Percentiles rank a stretch among this genome's conserved stretches.
These are phyloP conservation scores for Mus minutoides DNA, from an alignment of 2,797 vertebrate species.

Conservation along the genomic window DNA sequence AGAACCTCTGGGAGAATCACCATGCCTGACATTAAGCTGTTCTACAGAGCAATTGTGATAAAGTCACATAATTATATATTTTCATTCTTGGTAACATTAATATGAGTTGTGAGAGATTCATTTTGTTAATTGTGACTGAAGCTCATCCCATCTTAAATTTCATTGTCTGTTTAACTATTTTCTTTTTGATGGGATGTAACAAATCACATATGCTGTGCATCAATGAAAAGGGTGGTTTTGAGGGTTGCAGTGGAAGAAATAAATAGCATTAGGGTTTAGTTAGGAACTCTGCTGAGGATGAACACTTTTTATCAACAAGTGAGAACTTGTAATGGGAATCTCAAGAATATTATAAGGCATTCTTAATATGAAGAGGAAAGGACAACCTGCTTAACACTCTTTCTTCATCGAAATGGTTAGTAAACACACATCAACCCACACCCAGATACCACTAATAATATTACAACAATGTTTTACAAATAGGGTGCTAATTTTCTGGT, in stretches of 20 bases:
- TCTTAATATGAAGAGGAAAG: slow-evolving; percentile 51
- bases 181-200: slow-evolving; percentile 22
- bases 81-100: slow-evolving; percentile 9
- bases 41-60: too few relatives aligned
- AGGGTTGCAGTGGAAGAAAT: slow-evolving; percentile 6
- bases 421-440: neutral
- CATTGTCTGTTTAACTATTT: slow-evolving; percentile 1
- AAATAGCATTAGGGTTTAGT: slow-evolving; percentile 24
- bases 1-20: too few relatives aligned
- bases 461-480: neutral
- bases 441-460: neutral
- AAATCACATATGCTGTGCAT: neutral
- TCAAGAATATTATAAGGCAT: neutral
- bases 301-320: neutral
- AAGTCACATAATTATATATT: neutral
- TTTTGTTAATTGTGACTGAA: neutral
- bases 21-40: too few relatives aligned
- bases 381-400: slow-evolving; percentile 62
- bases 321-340: neutral
- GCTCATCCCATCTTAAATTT: slow-evolving; percentile 6
- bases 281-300: neutral
- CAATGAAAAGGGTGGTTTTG: slow-evolving; percentile 26
- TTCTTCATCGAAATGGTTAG: slow-evolving; percentile 54
- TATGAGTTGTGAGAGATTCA: slow-evolving; percentile 8
- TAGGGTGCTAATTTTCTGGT: slow-evolving; percentile 1